phyloP scores from a whole-genome alignment of 2,113 vertebrate species.

The Pseudopodoces humilis region DNA sequence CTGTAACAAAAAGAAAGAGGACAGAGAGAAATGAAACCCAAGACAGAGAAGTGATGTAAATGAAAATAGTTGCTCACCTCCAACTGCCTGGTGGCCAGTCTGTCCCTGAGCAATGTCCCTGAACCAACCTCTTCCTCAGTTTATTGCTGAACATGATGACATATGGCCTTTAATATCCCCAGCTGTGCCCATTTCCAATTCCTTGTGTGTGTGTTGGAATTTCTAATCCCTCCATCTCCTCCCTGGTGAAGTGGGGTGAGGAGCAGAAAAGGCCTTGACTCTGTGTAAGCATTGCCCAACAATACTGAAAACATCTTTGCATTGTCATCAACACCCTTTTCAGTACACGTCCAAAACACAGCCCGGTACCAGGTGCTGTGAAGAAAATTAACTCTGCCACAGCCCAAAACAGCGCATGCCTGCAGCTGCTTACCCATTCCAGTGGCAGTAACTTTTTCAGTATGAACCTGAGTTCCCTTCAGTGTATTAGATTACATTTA shows the following conservation, averaged over 20 bases:
- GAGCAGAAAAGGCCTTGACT: background rate
- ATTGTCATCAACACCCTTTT: background rate
- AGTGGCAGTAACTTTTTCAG: background rate
- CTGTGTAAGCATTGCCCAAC: background rate
- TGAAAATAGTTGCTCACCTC: background rate
- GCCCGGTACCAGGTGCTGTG: background rate
- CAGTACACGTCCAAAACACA: background rate
- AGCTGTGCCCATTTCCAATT: background rate
- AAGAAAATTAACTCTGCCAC: background rate
- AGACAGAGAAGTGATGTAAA: background rate
- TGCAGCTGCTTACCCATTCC: background rate
- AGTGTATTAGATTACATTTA: background rate
- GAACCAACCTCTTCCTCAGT: background rate
- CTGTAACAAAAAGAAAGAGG: background rate
- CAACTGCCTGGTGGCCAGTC: background rate
- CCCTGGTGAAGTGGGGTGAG: rapidly evolving
- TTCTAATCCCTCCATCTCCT: background rate
- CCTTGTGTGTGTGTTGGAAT: background rate
- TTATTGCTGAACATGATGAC: background rate
- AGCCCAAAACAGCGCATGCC: background rate
- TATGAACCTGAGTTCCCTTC: background rate
- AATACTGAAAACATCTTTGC: background rate
- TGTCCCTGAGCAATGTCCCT: background rate
- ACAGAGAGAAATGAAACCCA: background rate
- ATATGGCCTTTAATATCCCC: background rate